Base-by-base conservation (phyloP, 1,140 invertebrate species). In the Mizuhopecten yessoensis region DNA sequence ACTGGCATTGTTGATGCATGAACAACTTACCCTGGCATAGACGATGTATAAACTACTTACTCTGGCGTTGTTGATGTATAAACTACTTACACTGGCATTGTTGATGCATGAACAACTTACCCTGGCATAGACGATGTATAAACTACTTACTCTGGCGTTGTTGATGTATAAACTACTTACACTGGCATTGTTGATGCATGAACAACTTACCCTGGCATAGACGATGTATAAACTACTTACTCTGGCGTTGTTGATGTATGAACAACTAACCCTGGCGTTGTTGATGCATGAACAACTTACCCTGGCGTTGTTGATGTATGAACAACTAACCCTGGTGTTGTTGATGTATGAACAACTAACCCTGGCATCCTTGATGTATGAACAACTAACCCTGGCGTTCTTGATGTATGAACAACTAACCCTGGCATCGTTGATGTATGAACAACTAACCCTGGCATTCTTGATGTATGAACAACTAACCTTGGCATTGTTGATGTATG, bases 1-100 rank as follows among this genome's bases (percentile, higher is more conserved):
- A 97, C 98, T 98, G 93, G 97, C 98, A 94, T 97, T 97, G 29
- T 97, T 97, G 49, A 99, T 98, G 20, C 98, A n/a, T n/a, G n/a
- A n/a, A n/a, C 36, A 7, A 92, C 93, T 92, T 94, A 98, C 98
- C 97, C 98, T 98, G 93, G 97, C 98, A 94, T 97, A 97, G 29
- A 97, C 97, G 49, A 99, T 98, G 20, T 39, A 39, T 39, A 13
- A 7, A 39, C 36, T 39, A 91, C 93, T 92, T 94, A 98, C 98
- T 97, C 98, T 98, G 93, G 97, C 98, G 94, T 97, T 97, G 33
- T 97, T 97, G 45, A 99, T 98, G 20, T 39, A 39, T 39, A 13
- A 7, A 39, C 36, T n/a, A n/a, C n/a, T n/a, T n/a, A n/a, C n/a
- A n/a, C n/a, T n/a, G n/a, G n/a, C n/a, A n/a, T 13, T 39, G 42